A percentile compares a stretch with the other conserved stretches of the same genome.
Conservation (phyloP, 1,140 invertebrate species). For the Nomia melanderi region DNA sequence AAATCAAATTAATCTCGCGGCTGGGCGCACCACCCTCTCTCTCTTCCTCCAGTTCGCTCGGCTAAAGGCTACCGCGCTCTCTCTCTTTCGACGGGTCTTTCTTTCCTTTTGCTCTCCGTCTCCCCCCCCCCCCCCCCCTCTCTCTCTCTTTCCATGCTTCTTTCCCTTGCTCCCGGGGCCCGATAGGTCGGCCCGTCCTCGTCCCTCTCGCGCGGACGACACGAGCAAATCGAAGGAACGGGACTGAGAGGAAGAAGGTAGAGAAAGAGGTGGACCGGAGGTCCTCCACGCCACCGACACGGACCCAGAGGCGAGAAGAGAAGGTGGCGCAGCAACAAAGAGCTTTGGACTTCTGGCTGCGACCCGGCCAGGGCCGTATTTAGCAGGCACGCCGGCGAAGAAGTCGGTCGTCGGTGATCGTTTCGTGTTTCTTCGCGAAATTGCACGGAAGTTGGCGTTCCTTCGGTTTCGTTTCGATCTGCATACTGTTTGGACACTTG, state of each 20-base stretch:
- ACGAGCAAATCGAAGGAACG: slow-evolving; percentile 73
- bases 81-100: too few species aligned
- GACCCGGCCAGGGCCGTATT: slow-evolving; percentile 67
- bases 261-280: slow-evolving; percentile 62
- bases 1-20: slow-evolving; percentile 78
- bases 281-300: slow-evolving; percentile 67
- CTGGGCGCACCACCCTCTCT: slow-evolving; percentile 59
- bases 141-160: slow-evolving; percentile 1
- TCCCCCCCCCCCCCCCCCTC: not conserved
- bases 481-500: too few species aligned
- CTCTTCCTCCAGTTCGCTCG: not conserved
- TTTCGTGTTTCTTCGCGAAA: too few species aligned
- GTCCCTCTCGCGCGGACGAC: slow-evolving; percentile 61
- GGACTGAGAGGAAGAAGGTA: slow-evolving; percentile 57
- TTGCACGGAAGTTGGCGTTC: too few species aligned
- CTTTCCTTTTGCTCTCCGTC: too few species aligned
- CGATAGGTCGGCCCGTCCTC: slow-evolving; percentile 30
- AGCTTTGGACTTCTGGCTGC: slow-evolving; percentile 74
- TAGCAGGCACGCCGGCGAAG: not conserved
- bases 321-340: slow-evolving; percentile 78
- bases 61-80: too few species aligned
- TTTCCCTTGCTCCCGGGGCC: slow-evolving; percentile 21
- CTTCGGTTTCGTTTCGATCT: too few species aligned
- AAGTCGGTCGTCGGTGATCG: too few species aligned
- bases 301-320: slow-evolving; percentile 75